Percentiles rank a stretch among this genome's conserved stretches.
Conservation (phyloP, 2,888 invertebrate genomes). For the Tenthredo scrophulariae region DNA sequence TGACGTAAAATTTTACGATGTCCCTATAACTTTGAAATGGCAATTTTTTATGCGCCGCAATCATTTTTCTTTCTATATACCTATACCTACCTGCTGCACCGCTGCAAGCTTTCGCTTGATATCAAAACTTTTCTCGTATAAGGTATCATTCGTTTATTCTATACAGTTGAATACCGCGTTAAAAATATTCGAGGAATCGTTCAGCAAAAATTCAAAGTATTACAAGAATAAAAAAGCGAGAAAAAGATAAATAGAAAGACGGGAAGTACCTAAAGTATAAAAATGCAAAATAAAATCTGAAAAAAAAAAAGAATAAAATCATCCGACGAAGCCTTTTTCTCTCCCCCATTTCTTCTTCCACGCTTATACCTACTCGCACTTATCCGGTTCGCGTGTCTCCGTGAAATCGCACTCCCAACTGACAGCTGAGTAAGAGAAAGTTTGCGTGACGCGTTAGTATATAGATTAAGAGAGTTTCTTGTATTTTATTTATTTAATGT, state of each 20-base stretch:
- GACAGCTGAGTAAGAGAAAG: conserved; percentile 33
- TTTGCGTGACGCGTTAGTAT: conserved; percentile 24
- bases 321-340: conserved; percentile 29
- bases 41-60: conserved; percentile 41
- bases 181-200: not conserved
- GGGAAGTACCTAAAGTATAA: not conserved
- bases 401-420: not conserved
- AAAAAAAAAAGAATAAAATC: not conserved
- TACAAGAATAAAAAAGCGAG: not conserved
- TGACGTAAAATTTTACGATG: conserved; percentile 44
- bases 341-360: not conserved
- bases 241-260: not conserved
- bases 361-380: not conserved
- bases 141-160: not conserved
- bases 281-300: not conserved
- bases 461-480: not conserved
- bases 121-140: not conserved
- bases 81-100: not conserved
- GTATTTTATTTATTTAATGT: not conserved
- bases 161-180: conserved; percentile 2
- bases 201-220: not conserved
- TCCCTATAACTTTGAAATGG: conserved; percentile 46
- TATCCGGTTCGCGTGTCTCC: not conserved
- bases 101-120: not conserved
- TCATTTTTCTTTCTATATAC: conserved; percentile 35